Percentiles rank a stretch among this genome's conserved stretches.
phyloP scores from a whole-genome alignment of 30 jellyfish, hydroid and myxozoan genomes.

The Cassiopea andromeda region DNA sequence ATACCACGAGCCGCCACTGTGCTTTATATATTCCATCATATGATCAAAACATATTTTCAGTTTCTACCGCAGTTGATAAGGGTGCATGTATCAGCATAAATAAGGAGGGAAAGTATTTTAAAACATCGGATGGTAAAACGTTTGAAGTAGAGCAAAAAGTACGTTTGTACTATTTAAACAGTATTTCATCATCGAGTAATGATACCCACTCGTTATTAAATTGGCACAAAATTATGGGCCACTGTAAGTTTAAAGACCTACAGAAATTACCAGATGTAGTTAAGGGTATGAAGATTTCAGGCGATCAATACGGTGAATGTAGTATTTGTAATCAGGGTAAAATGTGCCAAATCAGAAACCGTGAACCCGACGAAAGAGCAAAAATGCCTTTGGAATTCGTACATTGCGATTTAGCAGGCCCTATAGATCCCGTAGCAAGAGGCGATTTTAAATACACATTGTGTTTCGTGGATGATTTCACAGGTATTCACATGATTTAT shows the following conservation, averaged over 20 bases:
- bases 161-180: constrained; percentile 27
- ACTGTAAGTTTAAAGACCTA: constrained; percentile 53
- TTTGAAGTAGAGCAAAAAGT: constrained; percentile 30
- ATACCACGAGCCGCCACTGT: too few relatives aligned
- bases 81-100: constrained; percentile 45
- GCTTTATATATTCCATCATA: constrained; percentile 37
- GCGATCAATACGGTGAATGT: constrained; percentile 14
- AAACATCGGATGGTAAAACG: constrained; percentile 9
- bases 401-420: constrained; percentile 69
- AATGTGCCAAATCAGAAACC: constrained; percentile 19
- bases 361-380: constrained; percentile 46
- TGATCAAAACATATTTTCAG: constrained; percentile 47
- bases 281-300: constrained; percentile 68
- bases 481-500: background rate
- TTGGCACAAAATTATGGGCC: constrained; percentile 61
- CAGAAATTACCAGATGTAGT: constrained; percentile 53
- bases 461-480: background rate
- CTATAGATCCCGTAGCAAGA: constrained; percentile 47
- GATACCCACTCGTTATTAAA: background rate
- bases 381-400: constrained; percentile 54
- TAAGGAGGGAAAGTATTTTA: background rate
- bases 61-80: constrained; percentile 47
- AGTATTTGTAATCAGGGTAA: constrained; percentile 34
- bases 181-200: background rate
- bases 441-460: constrained; percentile 43